These are phyloP conservation scores for Eurosta solidaginis DNA, from an alignment of 1,140 invertebrate species.

Conservation along the genomic window DNA sequence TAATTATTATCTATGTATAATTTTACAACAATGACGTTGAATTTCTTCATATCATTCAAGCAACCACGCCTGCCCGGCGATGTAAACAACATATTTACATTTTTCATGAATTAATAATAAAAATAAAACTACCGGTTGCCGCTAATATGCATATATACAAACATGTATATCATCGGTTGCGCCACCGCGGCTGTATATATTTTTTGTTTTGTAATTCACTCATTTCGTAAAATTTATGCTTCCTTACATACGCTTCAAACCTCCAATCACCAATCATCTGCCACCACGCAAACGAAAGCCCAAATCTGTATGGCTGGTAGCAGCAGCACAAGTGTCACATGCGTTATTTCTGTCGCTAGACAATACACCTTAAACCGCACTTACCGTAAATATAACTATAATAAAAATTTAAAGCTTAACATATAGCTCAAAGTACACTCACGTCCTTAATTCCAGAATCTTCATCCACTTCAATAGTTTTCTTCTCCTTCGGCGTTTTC, in stretches of 20 bases:
- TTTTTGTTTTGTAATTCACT: background rate
- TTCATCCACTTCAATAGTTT: conserved; percentile 83
- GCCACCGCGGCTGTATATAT: background rate
- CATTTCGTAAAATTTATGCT: background rate
- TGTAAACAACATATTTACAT: too few species aligned
- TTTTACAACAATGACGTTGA: too few species aligned
- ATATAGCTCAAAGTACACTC: conserved; percentile 60
- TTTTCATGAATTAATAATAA: background rate
- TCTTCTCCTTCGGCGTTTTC: conserved; percentile 95
- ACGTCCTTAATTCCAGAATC: conserved; percentile 90
- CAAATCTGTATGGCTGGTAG: background rate
- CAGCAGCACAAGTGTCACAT: background rate
- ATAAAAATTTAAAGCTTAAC: background rate
- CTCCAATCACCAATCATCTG: background rate
- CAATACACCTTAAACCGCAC: too few species aligned
- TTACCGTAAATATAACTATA: too few species aligned
- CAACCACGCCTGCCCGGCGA: background rate
- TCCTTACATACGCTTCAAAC: background rate
- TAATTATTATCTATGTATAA: background rate
- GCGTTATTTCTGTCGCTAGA: background rate
- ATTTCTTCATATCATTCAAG: too few species aligned
- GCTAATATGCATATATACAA: background rate
- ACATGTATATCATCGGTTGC: background rate
- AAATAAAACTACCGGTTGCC: background rate
- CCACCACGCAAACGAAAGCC: conserved; percentile 1